Percentiles rank a stretch among this genome's conserved stretches.
phyloP scores from a whole-genome alignment of 2,888 invertebrate genomes.

The Drosophila ustulata region DNA sequence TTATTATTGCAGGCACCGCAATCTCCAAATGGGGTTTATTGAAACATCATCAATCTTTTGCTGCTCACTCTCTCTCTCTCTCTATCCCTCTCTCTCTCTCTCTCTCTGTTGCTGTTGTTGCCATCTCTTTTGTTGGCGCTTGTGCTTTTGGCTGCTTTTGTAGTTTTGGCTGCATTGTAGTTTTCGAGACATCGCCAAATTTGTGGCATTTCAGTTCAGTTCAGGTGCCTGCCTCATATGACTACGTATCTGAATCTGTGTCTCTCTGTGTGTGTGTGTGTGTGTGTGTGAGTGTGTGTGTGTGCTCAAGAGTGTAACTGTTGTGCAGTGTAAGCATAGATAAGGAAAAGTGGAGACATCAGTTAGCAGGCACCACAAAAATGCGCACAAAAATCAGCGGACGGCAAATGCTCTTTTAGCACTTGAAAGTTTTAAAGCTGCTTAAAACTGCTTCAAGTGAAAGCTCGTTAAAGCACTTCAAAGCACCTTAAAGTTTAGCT shows the following conservation, averaged over 20 bases:
- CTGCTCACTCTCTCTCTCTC: neutral
- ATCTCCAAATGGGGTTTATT: conserved; percentile 65
- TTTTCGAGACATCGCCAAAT: conserved; percentile 29
- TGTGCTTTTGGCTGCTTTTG: conserved; percentile 18
- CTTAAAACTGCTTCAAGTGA: neutral
- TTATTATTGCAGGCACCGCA: conserved; percentile 60
- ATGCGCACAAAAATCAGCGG: neutral
- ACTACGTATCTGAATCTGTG: conserved; percentile 1
- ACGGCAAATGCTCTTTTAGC: neutral
- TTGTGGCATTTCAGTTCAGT: conserved; percentile 24
- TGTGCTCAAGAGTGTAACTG: conserved; percentile 18
- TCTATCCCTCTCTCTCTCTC: neutral
- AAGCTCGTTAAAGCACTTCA: no score
- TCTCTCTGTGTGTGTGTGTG: conserved; percentile 2
- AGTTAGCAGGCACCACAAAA: conserved; percentile 2
- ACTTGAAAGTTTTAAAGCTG: no score
- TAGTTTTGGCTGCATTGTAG: conserved; percentile 16
- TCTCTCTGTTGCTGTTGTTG: neutral
- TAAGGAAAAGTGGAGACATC: conserved; percentile 19
- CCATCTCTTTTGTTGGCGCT: neutral
- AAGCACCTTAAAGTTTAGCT: no score
- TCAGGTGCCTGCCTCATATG: neutral
- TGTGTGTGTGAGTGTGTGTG: conserved; percentile 7
- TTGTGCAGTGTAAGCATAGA: conserved; percentile 30
- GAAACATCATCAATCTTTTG: conserved; percentile 71